Percentiles rank a stretch among this genome's conserved stretches.
These are phyloP conservation scores for Parnassius mnemosyne DNA, from an alignment of 2,888 invertebrate genomes.

Conservation along the genomic window DNA sequence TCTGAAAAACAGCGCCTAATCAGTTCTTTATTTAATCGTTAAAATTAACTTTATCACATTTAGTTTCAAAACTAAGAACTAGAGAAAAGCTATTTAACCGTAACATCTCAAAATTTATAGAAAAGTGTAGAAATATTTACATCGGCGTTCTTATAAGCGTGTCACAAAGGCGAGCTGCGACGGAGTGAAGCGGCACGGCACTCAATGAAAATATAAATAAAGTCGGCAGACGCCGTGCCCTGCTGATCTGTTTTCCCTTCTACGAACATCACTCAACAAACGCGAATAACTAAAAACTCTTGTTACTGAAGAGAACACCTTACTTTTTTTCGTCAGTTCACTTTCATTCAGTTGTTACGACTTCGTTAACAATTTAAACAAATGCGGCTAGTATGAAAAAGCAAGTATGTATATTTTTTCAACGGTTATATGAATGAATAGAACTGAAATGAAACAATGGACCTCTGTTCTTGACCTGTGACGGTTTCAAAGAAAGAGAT, in stretches of 20 bases:
- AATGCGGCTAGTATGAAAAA: slow-evolving; percentile 2
- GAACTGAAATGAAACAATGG: slow-evolving; percentile 26
- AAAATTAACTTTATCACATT: background rate
- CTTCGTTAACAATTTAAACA: slow-evolving; percentile 19
- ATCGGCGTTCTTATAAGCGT: slow-evolving; percentile 13
- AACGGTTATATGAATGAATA: slow-evolving; percentile 25
- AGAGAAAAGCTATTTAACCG: background rate
- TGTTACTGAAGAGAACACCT: background rate
- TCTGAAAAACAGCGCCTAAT: slow-evolving; percentile 11
- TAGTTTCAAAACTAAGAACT: background rate
- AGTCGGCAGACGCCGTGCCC: slow-evolving; percentile 51
- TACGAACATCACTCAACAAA: slow-evolving; percentile 38
- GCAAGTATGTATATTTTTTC: slow-evolving; percentile 5
- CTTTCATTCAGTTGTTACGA: slow-evolving; percentile 15
- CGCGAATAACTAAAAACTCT: slow-evolving; percentile 4
- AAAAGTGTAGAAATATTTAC: slow-evolving; percentile 13
- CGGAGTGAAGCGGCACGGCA: slow-evolving; percentile 35
- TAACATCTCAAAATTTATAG: slow-evolving; percentile 1
- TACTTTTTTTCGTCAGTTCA: slow-evolving; percentile 1
- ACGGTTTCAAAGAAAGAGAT: slow-evolving; percentile 24
- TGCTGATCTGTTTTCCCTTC: slow-evolving; percentile 57
- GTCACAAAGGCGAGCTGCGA: slow-evolving; percentile 34
- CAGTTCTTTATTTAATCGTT: slow-evolving; percentile 10
- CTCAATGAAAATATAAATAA: slow-evolving; percentile 67
- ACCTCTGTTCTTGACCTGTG: slow-evolving; percentile 24